Evolutionary conservation across 2,797 vertebrate species (phyloP).

Genomic region (Sebastes vulpes): DNA sequence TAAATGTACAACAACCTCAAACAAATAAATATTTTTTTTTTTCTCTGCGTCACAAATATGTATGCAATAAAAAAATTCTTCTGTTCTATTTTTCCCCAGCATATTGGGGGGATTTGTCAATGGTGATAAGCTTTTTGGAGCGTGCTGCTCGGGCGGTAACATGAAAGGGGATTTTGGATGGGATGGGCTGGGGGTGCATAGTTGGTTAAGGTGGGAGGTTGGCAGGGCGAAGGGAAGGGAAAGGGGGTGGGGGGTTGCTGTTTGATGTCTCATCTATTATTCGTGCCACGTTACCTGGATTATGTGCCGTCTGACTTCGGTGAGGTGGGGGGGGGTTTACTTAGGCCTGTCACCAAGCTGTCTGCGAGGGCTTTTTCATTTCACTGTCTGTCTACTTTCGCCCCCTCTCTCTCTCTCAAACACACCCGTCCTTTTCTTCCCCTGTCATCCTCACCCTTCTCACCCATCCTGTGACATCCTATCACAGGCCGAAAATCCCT

Average conservation of each 20-base stretch:
- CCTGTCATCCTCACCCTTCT: slow-evolving; percentile 45
- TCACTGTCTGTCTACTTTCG: slow-evolving; percentile 46
- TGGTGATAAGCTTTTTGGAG: slow-evolving; percentile 64
- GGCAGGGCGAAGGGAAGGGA: slow-evolving; percentile 6
- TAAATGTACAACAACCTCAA: slow-evolving; percentile 33
- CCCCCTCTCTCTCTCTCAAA: slow-evolving; percentile 23
- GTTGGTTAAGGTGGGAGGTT: slow-evolving; percentile 70
- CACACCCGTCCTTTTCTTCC: slow-evolving; percentile 43
- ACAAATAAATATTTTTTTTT: slow-evolving; percentile 40
- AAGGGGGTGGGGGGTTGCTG: slow-evolving; percentile 12
- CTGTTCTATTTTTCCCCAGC: slow-evolving; percentile 46
- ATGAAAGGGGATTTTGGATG: slow-evolving; percentile 72
- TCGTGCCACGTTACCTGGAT: slow-evolving; percentile 77
- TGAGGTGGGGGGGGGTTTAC: slow-evolving; percentile 42
- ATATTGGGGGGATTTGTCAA: slow-evolving; percentile 75
- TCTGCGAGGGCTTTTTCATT: slow-evolving; percentile 63
- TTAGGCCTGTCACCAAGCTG: slow-evolving; percentile 70
- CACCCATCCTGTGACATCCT: slow-evolving; percentile 50
- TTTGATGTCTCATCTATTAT: slow-evolving; percentile 80
- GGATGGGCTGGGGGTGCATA: slow-evolving; percentile 53
- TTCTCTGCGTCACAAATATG: slow-evolving; percentile 6
- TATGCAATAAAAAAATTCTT: slow-evolving; percentile 31
- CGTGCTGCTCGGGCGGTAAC: slow-evolving; percentile 47
- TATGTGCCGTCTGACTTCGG: slow-evolving; percentile 65
- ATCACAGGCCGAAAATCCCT: slow-evolving; percentile 58